These are phyloP conservation scores for Pycnomerus fuliginosus DNA, from an alignment of 2,888 invertebrate genomes.

Conservation along the genomic window DNA sequence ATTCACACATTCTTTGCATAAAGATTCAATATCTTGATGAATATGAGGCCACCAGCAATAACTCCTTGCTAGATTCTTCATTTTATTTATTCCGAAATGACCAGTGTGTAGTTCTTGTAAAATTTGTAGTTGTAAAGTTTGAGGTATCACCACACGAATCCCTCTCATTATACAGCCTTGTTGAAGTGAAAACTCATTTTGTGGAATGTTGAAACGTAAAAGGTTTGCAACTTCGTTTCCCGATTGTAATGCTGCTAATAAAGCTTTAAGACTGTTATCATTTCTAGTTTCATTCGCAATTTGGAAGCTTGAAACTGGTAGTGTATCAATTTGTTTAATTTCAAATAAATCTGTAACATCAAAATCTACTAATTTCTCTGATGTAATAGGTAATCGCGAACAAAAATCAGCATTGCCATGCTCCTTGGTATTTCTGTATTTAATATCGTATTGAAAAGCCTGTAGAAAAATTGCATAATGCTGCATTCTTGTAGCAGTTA, in stretches of 20 bases:
- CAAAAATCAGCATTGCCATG: slow-evolving; percentile 31
- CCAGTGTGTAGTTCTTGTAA: background rate
- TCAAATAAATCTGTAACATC: background rate
- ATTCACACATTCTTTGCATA: too few relatives aligned
- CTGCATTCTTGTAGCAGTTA: slow-evolving; percentile 29
- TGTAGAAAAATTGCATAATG: slow-evolving; percentile 28
- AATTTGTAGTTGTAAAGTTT: background rate
- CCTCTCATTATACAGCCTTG: background rate
- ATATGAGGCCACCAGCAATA: background rate
- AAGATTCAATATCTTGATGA: background rate
- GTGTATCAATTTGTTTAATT: background rate
- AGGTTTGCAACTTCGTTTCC: background rate
- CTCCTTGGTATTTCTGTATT: slow-evolving; percentile 26
- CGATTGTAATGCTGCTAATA: background rate
- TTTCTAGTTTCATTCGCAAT: background rate
- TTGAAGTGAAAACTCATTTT: background rate
- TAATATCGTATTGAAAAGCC: slow-evolving; percentile 30
- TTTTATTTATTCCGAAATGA: background rate
- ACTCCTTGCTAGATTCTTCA: background rate
- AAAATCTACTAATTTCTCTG: background rate
- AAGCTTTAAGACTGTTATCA: background rate
- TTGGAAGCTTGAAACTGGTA: background rate
- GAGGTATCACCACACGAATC: background rate
- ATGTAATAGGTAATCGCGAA: slow-evolving; percentile 18
- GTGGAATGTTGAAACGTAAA: slow-evolving; percentile 10